Percentiles rank a stretch among this genome's conserved stretches.
These are phyloP conservation scores for Macropis europaea DNA, from an alignment of 2,888 invertebrate genomes.

Conservation along the genomic window DNA sequence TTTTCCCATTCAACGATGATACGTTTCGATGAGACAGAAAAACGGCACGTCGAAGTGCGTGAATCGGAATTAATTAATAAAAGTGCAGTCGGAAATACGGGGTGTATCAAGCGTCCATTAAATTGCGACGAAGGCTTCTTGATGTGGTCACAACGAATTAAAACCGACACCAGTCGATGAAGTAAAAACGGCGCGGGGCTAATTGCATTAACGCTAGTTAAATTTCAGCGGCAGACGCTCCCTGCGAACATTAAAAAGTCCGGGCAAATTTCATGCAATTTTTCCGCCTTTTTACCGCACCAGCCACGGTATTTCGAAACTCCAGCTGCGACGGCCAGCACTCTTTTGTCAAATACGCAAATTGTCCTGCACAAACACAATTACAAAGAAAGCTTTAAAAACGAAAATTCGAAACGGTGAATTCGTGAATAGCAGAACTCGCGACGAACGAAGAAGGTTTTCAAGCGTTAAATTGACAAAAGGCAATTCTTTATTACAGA, in stretches of 20 bases:
- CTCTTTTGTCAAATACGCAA: too few species aligned
- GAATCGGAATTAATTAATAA: neutral
- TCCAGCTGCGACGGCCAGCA: neutral
- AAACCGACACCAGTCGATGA: conserved; percentile 17
- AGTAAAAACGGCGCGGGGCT: conserved; percentile 20
- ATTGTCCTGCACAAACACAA: too few species aligned
- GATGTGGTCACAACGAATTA: conserved; percentile 31
- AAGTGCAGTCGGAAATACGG: neutral
- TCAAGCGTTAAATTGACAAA: too few species aligned
- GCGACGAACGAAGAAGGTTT: too few species aligned
- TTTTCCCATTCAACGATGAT: neutral
- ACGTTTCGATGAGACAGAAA: neutral
- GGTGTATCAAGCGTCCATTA: neutral
- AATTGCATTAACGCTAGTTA: conserved; percentile 38
- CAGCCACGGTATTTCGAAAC: conserved; percentile 13
- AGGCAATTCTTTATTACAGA: too few species aligned
- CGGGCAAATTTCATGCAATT: neutral
- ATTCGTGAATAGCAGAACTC: too few species aligned
- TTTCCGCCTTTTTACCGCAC: conserved; percentile 7
- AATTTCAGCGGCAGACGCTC: conserved; percentile 30
- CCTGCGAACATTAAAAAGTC: conserved; percentile 7
- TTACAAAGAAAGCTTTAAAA: too few species aligned
- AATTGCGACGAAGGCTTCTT: conserved; percentile 9
- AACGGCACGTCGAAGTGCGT: too few species aligned
- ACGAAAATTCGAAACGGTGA: too few species aligned